Conservation (phyloP, 2,797 vertebrate genomes). For the Gymnothorax reevesii region DNA sequence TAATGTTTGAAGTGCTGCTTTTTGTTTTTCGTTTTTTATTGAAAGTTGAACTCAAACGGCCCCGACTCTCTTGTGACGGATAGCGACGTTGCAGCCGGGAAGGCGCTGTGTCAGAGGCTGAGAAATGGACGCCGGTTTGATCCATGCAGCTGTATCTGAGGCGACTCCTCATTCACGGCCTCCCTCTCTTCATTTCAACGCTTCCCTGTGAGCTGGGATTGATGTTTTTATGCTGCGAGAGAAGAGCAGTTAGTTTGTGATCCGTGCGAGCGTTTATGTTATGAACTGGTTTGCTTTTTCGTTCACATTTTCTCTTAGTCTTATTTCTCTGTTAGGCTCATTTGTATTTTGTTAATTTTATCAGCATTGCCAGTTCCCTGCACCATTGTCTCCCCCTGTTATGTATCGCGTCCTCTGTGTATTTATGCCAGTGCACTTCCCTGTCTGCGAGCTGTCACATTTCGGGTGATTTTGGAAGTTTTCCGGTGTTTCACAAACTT, state of each 20-base stretch:
- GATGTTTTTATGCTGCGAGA: not conserved
- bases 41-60: not conserved
- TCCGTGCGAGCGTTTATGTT: not conserved
- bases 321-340: too few relatives aligned
- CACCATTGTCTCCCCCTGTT: too few relatives aligned
- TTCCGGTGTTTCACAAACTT: too few relatives aligned
- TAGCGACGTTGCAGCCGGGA: not conserved
- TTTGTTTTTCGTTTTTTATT: not conserved
- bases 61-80: not conserved
- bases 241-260: not conserved
- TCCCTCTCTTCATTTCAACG: not conserved
- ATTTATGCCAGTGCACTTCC: too few relatives aligned
- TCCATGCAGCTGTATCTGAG: not conserved
- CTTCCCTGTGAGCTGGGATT: not conserved
- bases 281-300: not conserved
- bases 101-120: not conserved
- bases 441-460: too few relatives aligned
- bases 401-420: too few relatives aligned
- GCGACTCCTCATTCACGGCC: not conserved
- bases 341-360: too few relatives aligned
- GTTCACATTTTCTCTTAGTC: not conserved
- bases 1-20: conserved; percentile 24
- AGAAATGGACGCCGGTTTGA: not conserved
- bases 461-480: too few relatives aligned
- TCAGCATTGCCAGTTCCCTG: too few relatives aligned